Base-by-base conservation (phyloP, 1,140 invertebrate species). In the Episyrphus balteatus region DNA sequence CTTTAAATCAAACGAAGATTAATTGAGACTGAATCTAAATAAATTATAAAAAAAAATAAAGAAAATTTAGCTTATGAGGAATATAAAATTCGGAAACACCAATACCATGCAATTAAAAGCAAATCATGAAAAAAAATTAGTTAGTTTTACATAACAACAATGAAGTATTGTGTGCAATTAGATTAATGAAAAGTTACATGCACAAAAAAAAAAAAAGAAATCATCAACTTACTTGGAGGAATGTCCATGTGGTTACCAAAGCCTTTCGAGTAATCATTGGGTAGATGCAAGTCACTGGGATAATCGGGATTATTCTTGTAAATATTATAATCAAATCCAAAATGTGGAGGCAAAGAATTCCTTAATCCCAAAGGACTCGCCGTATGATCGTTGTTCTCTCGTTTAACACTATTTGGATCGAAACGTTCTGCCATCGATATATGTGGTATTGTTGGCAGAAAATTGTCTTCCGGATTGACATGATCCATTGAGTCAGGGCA, bases 221-320 rank as follows among this genome's bases (percentile, higher is more conserved):
- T 7, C 14, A 21, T 37, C 11, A 42, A 61, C 62, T 51, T 66
- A 68, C 66, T 66, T 65, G 58, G 49, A 36, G 66, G 66, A 50
- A 68, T 68, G 44, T 68, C 66, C 62, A 68, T 68, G 48, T 68
- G 66, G 26, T 68, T 68, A 44, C 53, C 65, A 54, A 62, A 62
- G 49, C 59, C 58, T 50, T 68, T 68, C n/a, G 45, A 45, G 51
- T 64, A 67, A 30, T 68, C 65, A 48, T 56, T 66, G 46, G 58
- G 55, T 55, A 66, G 59, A 34, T 66, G 65, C n/a, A 68, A 50
- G 15, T 68, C 66, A 46, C 66, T 68, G 18, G 65, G 62, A 49
- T 60, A 66, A 37, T 68, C 65, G 10, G 54, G 48, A 36, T 42
- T 50, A 15, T 42, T 48, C 40, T 66, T 63, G 46, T 62, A 66